Evolutionary conservation across 2,888 invertebrate species (phyloP), one percentile per base, ranked within the genome.

Genomic region (Melangyna quadrimaculata): DNA sequence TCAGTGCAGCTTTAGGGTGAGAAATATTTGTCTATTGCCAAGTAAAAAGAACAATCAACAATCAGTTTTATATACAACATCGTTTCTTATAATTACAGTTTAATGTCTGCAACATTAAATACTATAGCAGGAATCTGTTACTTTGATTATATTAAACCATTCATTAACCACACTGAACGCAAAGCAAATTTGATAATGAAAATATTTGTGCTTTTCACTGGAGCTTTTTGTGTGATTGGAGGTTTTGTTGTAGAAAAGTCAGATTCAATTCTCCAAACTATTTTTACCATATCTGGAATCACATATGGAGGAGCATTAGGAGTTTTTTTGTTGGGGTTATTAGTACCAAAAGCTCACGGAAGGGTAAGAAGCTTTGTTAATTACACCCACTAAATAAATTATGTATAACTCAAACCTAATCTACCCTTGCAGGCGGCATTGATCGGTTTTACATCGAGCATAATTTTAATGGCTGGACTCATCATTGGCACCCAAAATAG

Each of bases 241-340:
- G 89, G 89, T 43, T 88, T 89, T 40, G 65, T 90, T 32, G 89
- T 89, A 14, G 88, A 93, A 12, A 88, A 90, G 19, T 89, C 93
- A 12, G 92, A 92, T 35, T 91, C 92, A 14, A 91, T 93, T 24
- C 83, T 93, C n/a, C 92, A 93, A 90, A 89, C 91, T 19, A 88
- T 91, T 1, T 78, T 90, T 14, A 91, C 91, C n/a, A 88, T 91
- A 14, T 89, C 90, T 75, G 93, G 92, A 7, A 89, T 93, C 24
- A 89, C 91, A 4, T 90, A 94, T 1, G 94, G 95, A 7, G 94
- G 94, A 9, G 93, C 94, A 1, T 93, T 94, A 81, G 95, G 95
- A 3, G 92, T 94, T 7, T 95, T 95, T 88, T 93, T 94, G 14
- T 90, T 95, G 12, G 95, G 95, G 22, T 93, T 95, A 92, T 90